Conservation (phyloP, 2,797 vertebrate species). For the Pelobates cultripes region DNA sequence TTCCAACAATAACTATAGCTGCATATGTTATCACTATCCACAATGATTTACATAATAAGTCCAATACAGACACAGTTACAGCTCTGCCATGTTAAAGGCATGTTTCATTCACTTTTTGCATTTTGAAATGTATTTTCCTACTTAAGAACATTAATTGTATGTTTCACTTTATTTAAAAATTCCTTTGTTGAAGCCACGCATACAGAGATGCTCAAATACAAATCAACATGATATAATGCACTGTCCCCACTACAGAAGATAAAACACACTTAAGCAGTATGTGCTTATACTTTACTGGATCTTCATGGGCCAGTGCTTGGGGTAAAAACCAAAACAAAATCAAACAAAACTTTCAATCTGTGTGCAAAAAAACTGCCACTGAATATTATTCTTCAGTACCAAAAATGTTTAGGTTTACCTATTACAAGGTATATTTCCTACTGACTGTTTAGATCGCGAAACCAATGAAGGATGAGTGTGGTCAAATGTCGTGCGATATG, state of each 20-base stretch:
- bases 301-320: not conserved
- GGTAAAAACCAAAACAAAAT: not conserved
- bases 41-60: not conserved
- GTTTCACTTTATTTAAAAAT: not conserved
- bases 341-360: not conserved
- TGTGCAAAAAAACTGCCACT: not conserved
- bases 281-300: not conserved
- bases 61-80: conserved; percentile 8
- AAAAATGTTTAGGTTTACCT: conserved; percentile 48
- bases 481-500: conserved; percentile 64
- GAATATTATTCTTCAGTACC: not conserved
- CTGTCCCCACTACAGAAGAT: too few relatives aligned
- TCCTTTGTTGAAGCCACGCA: not conserved
- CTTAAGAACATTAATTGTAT: too few relatives aligned
- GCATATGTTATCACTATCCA: not conserved
- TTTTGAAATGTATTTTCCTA: not conserved
- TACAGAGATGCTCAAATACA: not conserved
- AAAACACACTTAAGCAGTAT: not conserved
- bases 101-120: not conserved
- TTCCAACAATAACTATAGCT: not conserved
- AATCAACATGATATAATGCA: not conserved
- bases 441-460: conserved; percentile 68
- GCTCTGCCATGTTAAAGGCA: not conserved
- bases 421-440: conserved; percentile 71
- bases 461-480: conserved; percentile 60